Evolutionary conservation across 2,888 invertebrate species (phyloP), one percentile per base, ranked within the genome.

Genomic region (Osmoderma eremita): DNA sequence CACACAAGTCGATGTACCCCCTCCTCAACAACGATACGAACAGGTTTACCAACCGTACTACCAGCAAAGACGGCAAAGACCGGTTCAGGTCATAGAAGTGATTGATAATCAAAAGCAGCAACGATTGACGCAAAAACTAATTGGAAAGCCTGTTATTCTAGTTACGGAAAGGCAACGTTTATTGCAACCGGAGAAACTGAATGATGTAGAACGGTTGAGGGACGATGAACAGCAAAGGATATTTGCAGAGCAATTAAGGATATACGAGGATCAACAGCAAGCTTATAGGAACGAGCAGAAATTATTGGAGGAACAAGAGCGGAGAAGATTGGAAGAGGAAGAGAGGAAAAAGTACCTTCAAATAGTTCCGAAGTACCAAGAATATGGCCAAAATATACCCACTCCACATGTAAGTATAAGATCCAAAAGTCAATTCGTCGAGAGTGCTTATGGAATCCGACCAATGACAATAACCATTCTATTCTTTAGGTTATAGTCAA

Each of bases 1-100:
- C 0, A 77, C 79, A 1, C 76, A 76, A 65, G 78, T 82, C n/a
- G 81, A 82, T 69, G 74, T 82, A 62, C 73, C 78, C 15, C 54
- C 58, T 42, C 61, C 67, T 15, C 67, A 20, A 42, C 63, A 51
- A 8, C 41, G 41, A 22, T 53, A 64, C 36, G 30, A 64, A 17
- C 63, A 64, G n/a, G 22, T 18, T 8, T 64, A 56, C 18, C 38
- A 56, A 22, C 12, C 2, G 30, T 8, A 30, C 10, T 30, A 53
- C 38, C 53, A 36, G 10, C 36, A 38, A 53, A 36, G 10, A 6
- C 50, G 13, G 17, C 48, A 53, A 53, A 48, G 30, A 22, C 56
- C 56, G n/a, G n/a, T 56, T 15, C 22, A 56, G 4, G 22, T 56
- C 20, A 41, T 56, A 2, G 20, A 41, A 41, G 30, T 56, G 39